Evolutionary conservation across 1,140 invertebrate species (phyloP).

Genomic region (Epicauta chinensis): DNA sequence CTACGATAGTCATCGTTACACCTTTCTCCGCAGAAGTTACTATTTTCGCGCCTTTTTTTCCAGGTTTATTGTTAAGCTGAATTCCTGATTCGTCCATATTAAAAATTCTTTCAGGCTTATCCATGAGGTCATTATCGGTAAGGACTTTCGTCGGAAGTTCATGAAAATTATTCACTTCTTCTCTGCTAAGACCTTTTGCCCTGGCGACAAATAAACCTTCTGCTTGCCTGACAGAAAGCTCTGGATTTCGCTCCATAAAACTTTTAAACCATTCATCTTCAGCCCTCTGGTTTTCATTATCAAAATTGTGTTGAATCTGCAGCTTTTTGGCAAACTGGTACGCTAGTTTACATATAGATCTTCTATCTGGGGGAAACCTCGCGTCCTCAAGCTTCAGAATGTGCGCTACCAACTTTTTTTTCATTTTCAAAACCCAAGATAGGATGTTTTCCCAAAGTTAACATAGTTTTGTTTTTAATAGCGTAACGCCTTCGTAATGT

Average conservation of each 20-base stretch:
- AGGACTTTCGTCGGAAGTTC: constrained; percentile 27
- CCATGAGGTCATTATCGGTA: constrained; percentile 32
- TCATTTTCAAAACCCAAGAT: constrained; percentile 28
- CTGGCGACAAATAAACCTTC: constrained; percentile 26
- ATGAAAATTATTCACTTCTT: constrained; percentile 31
- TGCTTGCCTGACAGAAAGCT: constrained; percentile 24
- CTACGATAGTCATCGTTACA: constrained; percentile 22
- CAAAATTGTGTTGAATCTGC: constrained; percentile 27
- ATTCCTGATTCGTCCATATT: constrained; percentile 41
- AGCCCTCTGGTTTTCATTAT: constrained; percentile 28
- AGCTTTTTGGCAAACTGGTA: constrained; percentile 32
- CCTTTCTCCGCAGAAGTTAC: constrained; percentile 39
- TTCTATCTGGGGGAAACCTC: constrained; percentile 24
- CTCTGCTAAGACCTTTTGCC: constrained; percentile 19
- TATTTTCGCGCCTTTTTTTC: constrained; percentile 40
- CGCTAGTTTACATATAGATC: constrained; percentile 29
- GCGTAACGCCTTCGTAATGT: constrained; percentile 6
- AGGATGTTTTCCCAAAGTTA: constrained; percentile 9
- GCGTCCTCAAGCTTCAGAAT: constrained; percentile 30
- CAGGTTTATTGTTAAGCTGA: constrained; percentile 40
- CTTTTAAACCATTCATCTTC: constrained; percentile 28
- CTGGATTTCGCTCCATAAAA: constrained; percentile 28
- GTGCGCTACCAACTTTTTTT: constrained; percentile 33
- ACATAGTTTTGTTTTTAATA: not conserved
- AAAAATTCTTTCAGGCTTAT: constrained; percentile 36